Evolutionary conservation across 2,888 invertebrate genomes (phyloP).

Genomic region (Thereva nobilitata): DNA sequence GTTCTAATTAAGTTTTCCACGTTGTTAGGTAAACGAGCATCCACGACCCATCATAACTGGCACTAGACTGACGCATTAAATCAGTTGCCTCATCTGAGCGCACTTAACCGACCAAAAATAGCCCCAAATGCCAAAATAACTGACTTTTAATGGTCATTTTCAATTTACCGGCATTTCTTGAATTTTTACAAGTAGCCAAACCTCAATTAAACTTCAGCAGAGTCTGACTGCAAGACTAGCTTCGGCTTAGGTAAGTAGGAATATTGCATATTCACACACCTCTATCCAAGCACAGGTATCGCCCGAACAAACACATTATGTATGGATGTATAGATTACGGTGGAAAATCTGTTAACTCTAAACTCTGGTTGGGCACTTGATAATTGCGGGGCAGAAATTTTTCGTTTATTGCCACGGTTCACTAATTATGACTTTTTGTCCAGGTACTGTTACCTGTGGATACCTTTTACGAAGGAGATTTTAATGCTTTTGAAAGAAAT

Average conservation of each 20-base stretch:
- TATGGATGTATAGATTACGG: slow-evolving; percentile 1
- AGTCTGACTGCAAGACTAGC: neutral
- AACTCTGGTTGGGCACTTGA: slow-evolving; percentile 1
- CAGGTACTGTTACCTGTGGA: slow-evolving; percentile 22
- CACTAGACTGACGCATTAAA: slow-evolving; percentile 9
- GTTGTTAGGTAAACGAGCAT: neutral
- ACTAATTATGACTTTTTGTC: slow-evolving; percentile 32
- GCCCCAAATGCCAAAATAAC: slow-evolving; percentile 17
- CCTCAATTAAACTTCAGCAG: neutral
- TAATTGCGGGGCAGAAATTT: slow-evolving; percentile 32
- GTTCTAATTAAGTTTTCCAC: too few species aligned
- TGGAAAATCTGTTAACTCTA: slow-evolving; percentile 6
- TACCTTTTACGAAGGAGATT: slow-evolving; percentile 23
- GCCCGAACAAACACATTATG: slow-evolving; percentile 6
- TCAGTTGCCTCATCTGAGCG: slow-evolving; percentile 2
- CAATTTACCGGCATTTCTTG: slow-evolving; percentile 25
- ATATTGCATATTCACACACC: neutral
- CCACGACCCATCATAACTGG: neutral
- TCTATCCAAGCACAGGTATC: neutral
- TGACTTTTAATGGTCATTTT: slow-evolving; percentile 24
- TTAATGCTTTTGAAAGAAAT: slow-evolving; percentile 32
- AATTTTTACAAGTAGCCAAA: slow-evolving; percentile 9
- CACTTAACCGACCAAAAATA: slow-evolving; percentile 15
- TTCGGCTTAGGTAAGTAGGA: neutral
- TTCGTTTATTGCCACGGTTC: slow-evolving; percentile 27